Evolutionary conservation across 2,888 invertebrate species (phyloP), one percentile per base, ranked within the genome.

Genomic region (Tenthredo notha): DNA sequence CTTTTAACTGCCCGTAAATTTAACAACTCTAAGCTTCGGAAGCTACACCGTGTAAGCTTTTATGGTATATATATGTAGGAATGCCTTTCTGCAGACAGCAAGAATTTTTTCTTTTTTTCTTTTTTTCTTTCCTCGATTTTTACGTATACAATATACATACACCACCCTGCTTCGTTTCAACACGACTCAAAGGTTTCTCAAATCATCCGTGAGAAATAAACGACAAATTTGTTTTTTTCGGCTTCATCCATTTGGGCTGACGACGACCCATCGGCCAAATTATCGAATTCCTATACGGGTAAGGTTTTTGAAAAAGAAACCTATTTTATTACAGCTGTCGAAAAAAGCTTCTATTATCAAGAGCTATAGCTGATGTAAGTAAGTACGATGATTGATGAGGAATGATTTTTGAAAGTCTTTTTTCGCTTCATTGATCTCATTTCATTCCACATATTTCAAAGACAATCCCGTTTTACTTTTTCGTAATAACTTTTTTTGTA

Each of bases 21-120:
- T 78, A 54, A 58, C 29, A 78, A 78, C 78, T 80, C 80, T 80
- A 50, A 77, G 77, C 77, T 50, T 54, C 29, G 25, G 18, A 77
- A 54, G 54, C 50, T 77, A 33, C 21, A 33, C 4, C n/a, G 21
- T 21, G 37, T 9, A 18, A 40, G 50, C 21, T 61, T 61, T 80
- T 61, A 12, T n/a, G 5, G 0, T 67, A 18, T 18, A 0, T 65
- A 65, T 12, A 2, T 65, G 4, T 4, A 12, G 12, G 21, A 43
- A 43, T 12, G 2, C 72, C 72, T 50, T 50, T 54, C 50, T 33
- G 67, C 7, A 0, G 3, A 47, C 47, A 21, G 29, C 25, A 18
- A 75, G 75, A 25, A 43, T 75, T 75, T 21, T 15, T 21, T 37
- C 12, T 15, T 47, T 47, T 47, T n/a, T n/a, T n/a, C n/a, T n/a